Percentiles rank a stretch among this genome's conserved stretches.
phyloP scores from a whole-genome alignment of 64 coral and sea anemone genomes.

The Pachyseris speciosa region DNA sequence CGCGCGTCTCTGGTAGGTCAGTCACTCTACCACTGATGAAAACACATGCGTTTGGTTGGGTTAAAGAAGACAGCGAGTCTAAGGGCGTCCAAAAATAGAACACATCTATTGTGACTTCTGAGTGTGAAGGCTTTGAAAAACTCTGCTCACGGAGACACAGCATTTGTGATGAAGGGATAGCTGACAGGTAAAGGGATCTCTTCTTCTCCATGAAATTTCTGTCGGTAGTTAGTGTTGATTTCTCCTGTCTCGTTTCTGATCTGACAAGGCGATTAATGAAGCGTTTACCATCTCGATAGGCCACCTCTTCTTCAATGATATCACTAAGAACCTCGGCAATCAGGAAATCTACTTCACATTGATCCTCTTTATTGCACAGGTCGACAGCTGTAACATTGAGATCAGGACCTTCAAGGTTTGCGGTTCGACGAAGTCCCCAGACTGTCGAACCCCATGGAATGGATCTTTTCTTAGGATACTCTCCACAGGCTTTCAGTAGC shows the following conservation, averaged over 20 bases:
- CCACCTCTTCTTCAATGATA: slow-evolving; percentile 24
- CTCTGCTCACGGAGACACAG: background rate
- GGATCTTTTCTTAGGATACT: background rate
- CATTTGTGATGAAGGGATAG: background rate
- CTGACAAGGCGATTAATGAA: slow-evolving; percentile 13
- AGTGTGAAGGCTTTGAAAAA: background rate
- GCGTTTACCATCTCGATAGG: background rate
- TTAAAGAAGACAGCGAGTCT: background rate
- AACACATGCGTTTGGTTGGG: background rate
- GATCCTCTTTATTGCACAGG: background rate
- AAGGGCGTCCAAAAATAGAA: background rate
- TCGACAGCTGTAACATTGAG: slow-evolving; percentile 18
- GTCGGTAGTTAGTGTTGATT: background rate
- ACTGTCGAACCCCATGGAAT: slow-evolving; percentile 54
- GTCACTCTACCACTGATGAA: slow-evolving; percentile 28
- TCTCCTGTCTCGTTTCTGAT: background rate
- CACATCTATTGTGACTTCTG: background rate
- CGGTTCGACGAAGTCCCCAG: slow-evolving; percentile 52
- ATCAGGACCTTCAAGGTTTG: background rate
- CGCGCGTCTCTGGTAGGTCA: background rate
- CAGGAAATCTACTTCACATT: background rate
- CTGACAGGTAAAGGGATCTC: background rate
- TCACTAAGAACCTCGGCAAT: background rate
- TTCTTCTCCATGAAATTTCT: background rate
- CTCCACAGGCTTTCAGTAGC: background rate